A percentile compares a stretch with the other conserved stretches of the same genome.
These are phyloP conservation scores for Diplolepis rosae DNA, from an alignment of 2,888 invertebrate genomes.

Conservation along the genomic window DNA sequence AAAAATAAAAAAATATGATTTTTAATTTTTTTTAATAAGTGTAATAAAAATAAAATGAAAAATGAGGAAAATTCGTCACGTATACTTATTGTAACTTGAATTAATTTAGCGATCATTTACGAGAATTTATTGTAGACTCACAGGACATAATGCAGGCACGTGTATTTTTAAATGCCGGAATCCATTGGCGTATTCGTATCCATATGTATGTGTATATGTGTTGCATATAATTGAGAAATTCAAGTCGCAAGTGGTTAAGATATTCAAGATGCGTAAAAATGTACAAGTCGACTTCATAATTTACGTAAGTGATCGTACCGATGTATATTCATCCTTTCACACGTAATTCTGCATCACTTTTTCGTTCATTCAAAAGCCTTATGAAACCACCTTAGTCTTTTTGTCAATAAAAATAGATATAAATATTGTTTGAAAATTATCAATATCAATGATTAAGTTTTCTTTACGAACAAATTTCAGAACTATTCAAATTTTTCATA, in stretches of 20 bases:
- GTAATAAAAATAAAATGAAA: too few species aligned
- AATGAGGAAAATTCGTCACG: neutral
- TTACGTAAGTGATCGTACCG: constrained; percentile 18
- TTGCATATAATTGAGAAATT: constrained; percentile 25
- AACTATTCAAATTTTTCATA: too few species aligned
- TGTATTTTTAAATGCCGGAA: neutral
- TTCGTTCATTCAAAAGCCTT: too few species aligned
- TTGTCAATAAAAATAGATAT: too few species aligned
- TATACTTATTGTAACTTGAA: constrained; percentile 16
- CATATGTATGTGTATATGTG: neutral
- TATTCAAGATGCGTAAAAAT: constrained; percentile 24
- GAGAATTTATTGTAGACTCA: constrained; percentile 34
- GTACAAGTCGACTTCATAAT: constrained; percentile 10
- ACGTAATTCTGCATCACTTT: neutral
- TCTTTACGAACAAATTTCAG: too few species aligned
- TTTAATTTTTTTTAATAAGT: too few species aligned
- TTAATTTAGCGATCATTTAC: constrained; percentile 35
- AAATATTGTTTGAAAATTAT: too few species aligned
- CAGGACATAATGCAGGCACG: constrained; percentile 17
- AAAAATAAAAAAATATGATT: too few species aligned
- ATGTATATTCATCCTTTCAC: neutral
- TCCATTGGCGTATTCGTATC: neutral
- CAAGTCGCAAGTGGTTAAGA: constrained; percentile 20
- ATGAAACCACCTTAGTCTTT: too few species aligned
- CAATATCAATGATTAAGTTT: too few species aligned